These are phyloP conservation scores for Buceros bicornis DNA, from an alignment of 2,797 vertebrate species.

Conservation along the genomic window DNA sequence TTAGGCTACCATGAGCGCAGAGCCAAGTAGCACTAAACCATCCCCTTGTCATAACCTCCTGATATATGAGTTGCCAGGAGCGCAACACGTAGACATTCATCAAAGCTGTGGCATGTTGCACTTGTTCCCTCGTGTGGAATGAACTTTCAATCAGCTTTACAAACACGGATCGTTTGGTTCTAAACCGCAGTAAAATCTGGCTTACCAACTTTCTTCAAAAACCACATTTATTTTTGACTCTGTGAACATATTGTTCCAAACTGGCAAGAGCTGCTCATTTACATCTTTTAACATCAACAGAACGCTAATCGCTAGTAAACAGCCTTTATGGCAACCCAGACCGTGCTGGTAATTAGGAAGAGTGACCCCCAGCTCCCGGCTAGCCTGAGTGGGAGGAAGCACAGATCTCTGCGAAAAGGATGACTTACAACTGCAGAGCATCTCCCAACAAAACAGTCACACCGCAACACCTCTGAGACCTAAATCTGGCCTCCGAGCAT, in stretches of 20 bases:
- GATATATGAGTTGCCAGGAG: neutral
- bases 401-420: neutral
- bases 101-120: neutral
- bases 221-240: neutral
- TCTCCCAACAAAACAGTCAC: neutral
- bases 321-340: slow-evolving; percentile 23
- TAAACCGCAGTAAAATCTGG: neutral
- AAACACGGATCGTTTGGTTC: neutral
- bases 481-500: slow-evolving; percentile 43
- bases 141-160: neutral
- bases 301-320: slow-evolving; percentile 61
- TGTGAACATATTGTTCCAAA: slow-evolving; percentile 51
- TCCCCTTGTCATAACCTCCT: neutral
- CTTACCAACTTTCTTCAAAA: slow-evolving; percentile 8
- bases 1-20: neutral
- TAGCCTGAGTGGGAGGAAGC: slow-evolving; percentile 34
- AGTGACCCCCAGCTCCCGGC: neutral
- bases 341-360: slow-evolving; percentile 38
- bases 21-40: neutral
- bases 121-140: neutral
- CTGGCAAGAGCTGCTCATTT: slow-evolving; percentile 64
- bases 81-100: neutral
- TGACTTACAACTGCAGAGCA: neutral
- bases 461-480: neutral
- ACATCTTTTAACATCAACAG: slow-evolving; percentile 55